These are phyloP conservation scores for Solea solea DNA, from an alignment of 2,113 vertebrate species.

Conservation along the genomic window DNA sequence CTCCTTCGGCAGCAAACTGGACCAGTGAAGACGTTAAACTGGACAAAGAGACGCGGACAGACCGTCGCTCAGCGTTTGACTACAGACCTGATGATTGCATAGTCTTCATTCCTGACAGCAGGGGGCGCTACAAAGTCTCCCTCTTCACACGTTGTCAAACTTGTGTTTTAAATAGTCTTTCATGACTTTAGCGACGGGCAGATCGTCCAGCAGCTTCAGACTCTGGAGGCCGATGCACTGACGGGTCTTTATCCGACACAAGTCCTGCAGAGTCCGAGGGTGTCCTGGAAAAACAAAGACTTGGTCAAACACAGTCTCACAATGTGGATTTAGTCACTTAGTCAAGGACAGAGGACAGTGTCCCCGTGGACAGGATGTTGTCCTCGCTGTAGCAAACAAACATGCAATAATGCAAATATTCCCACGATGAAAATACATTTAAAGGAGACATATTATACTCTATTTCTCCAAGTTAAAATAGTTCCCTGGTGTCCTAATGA, in stretches of 20 bases:
- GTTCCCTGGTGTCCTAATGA: too few species aligned
- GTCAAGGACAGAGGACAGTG: too few species aligned
- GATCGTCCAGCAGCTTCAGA: slow-evolving; percentile 93
- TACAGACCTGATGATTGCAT: slow-evolving; percentile 89
- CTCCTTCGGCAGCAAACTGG: background rate
- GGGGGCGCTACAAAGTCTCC: background rate
- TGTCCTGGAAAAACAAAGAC: slow-evolving; percentile 82
- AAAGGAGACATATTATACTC: too few species aligned
- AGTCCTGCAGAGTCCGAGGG: slow-evolving; percentile 94
- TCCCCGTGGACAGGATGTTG: too few species aligned
- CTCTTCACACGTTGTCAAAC: slow-evolving; percentile 92
- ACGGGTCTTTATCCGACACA: slow-evolving; percentile 98
- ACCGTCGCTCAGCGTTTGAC: slow-evolving; percentile 5
- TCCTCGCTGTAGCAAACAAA: too few species aligned
- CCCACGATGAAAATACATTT: too few species aligned
- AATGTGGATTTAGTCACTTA: too few species aligned
- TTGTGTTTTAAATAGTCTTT: slow-evolving; percentile 99
- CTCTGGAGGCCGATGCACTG: slow-evolving; percentile 98
- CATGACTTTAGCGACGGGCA: slow-evolving; percentile 98
- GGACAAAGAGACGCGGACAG: background rate
- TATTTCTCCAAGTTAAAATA: too few species aligned
- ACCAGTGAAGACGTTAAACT: background rate
- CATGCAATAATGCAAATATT: too few species aligned
- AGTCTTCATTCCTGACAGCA: slow-evolving; percentile 76
- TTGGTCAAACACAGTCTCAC: too few species aligned